Evolutionary conservation across 2,888 invertebrate species (phyloP).

Genomic region (Apamea monoglypha): DNA sequence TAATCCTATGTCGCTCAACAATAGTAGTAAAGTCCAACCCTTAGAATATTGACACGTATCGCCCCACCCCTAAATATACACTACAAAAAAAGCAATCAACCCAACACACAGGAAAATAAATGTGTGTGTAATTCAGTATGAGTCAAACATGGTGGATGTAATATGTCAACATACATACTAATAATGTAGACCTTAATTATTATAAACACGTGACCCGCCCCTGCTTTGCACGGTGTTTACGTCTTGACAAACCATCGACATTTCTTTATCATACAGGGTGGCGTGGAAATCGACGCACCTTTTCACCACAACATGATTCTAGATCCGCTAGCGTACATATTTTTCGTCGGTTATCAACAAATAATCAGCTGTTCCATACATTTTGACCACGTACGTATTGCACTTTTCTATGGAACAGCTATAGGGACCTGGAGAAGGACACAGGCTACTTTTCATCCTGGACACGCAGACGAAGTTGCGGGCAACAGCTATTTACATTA

Average conservation of each 20-base stretch:
- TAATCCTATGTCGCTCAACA: neutral
- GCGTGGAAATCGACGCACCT: too few relatives aligned
- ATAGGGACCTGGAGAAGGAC: neutral
- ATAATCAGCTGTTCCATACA: neutral
- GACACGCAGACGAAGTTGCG: too few relatives aligned
- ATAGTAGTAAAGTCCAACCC: neutral
- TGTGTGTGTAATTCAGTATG: neutral
- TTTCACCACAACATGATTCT: neutral
- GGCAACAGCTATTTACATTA: neutral
- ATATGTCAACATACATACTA: neutral
- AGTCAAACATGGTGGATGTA: neutral
- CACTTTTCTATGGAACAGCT: neutral
- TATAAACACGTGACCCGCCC: neutral
- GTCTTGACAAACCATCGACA: neutral
- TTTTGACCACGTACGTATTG: neutral
- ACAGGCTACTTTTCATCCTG: neutral
- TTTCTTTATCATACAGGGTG: neutral
- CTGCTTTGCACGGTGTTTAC: neutral
- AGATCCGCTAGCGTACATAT: neutral
- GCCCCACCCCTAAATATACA: slow-evolving; percentile 14
- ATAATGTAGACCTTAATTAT: neutral
- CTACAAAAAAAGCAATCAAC: slow-evolving; percentile 32
- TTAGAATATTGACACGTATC: slow-evolving; percentile 14
- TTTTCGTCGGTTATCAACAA: neutral
- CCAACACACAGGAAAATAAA: neutral